These are phyloP conservation scores for Ischnus inquisitorius DNA, from an alignment of 2,888 invertebrate genomes.

Conservation along the genomic window DNA sequence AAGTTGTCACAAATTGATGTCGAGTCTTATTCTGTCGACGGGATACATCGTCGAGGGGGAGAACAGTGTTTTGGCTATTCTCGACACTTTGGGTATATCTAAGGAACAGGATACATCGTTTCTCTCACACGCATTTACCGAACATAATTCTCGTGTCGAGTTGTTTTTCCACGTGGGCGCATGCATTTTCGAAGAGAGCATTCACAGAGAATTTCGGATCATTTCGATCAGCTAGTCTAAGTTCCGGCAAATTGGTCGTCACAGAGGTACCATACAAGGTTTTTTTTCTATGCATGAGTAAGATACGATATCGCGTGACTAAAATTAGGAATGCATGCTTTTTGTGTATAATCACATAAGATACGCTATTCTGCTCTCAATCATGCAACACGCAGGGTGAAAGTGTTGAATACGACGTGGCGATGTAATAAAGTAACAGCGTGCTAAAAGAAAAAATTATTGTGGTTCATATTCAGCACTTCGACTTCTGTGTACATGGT, in stretches of 20 bases:
- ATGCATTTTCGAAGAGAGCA: conserved; percentile 72
- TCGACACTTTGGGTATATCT: background rate
- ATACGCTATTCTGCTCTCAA: too few species aligned
- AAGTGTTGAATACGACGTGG: too few species aligned
- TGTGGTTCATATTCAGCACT: too few species aligned
- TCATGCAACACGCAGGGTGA: too few species aligned
- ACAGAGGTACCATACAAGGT: too few species aligned
- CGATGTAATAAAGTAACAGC: too few species aligned
- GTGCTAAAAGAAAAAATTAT: too few species aligned
- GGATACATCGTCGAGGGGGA: conserved; percentile 3
- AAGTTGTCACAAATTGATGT: conserved; percentile 1
- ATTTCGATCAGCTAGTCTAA: background rate
- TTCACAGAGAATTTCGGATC: conserved; percentile 4
- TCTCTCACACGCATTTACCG: background rate
- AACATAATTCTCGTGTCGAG: conserved; percentile 55
- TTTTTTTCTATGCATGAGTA: too few species aligned
- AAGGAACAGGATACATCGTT: conserved; percentile 4
- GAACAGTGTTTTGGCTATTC: background rate
- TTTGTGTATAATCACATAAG: too few species aligned
- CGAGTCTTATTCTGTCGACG: background rate
- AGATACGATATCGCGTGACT: too few species aligned
- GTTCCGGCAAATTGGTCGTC: too few species aligned
- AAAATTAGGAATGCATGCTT: too few species aligned
- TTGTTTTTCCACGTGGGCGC: conserved; percentile 76
- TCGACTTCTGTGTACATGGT: background rate